Conservation (phyloP, 2,797 vertebrate genomes). For the Gorsachius magnificus region DNA sequence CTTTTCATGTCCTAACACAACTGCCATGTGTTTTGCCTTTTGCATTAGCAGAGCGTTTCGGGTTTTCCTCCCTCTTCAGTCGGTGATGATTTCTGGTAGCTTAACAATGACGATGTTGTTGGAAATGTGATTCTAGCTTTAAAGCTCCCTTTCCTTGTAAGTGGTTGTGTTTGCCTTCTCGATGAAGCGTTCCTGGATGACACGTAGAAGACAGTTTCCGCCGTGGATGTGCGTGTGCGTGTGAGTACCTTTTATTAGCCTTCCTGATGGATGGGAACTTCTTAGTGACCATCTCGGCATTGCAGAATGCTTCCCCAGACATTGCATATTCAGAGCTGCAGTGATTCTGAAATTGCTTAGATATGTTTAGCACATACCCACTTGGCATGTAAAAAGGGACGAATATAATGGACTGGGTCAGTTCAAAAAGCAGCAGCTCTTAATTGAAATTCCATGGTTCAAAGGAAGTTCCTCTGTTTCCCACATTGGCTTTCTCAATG, state of each 20-base stretch:
- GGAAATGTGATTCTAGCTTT: constrained; percentile 67
- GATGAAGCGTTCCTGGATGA: constrained; percentile 82
- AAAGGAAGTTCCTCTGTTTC: not conserved
- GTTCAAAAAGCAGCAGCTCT: constrained; percentile 1
- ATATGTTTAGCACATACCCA: constrained; percentile 4
- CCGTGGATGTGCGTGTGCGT: not conserved
- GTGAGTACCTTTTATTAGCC: not conserved
- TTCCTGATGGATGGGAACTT: not conserved
- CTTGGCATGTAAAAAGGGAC: constrained; percentile 42
- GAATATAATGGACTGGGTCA: not conserved
- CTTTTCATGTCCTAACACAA: constrained; percentile 6
- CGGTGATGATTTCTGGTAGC: constrained; percentile 49
- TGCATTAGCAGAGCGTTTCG: constrained; percentile 39
- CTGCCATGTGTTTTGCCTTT: constrained; percentile 57
- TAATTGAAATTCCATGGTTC: not conserved
- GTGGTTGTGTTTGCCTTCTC: constrained; percentile 46
- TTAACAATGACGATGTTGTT: constrained; percentile 48
- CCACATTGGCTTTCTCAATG: not conserved
- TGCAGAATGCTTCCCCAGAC: constrained; percentile 37
- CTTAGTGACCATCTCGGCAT: not conserved
- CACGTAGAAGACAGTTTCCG: not conserved
- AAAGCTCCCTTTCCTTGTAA: constrained; percentile 55
- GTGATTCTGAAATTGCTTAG: constrained; percentile 22
- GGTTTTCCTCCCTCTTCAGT: constrained; percentile 40
- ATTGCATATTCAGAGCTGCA: constrained; percentile 4